Percentiles rank a stretch among this genome's conserved stretches.
These are phyloP conservation scores for Agrochola circellaris DNA, from an alignment of 2,888 invertebrate genomes.

Conservation along the genomic window DNA sequence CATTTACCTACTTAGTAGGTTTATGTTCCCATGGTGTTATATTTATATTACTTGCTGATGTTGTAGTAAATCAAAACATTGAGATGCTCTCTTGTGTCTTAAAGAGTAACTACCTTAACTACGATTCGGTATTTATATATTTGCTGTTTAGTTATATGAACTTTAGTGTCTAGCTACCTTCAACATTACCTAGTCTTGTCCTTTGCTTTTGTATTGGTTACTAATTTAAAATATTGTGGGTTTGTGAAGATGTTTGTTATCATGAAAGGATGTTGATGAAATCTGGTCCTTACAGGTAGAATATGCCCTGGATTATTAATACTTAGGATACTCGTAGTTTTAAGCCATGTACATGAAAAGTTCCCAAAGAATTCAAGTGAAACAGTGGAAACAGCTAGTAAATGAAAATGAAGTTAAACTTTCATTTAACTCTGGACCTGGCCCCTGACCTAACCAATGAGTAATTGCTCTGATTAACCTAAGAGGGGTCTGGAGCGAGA, in stretches of 20 bases:
- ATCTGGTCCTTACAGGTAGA: not conserved
- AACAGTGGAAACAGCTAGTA: not conserved
- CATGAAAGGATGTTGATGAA: not conserved
- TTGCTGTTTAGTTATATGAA: not conserved
- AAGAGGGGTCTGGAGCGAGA: constrained; percentile 15
- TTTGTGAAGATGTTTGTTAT: not conserved
- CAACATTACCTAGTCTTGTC: too few relatives aligned
- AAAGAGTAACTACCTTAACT: not conserved
- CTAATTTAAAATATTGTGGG: not conserved
- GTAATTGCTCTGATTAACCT: constrained; percentile 47
- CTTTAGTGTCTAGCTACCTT: not conserved
- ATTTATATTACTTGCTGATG: constrained; percentile 31
- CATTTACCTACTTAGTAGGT: not conserved
- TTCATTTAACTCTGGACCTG: constrained; percentile 1
- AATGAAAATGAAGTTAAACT: constrained; percentile 2
- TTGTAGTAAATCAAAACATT: constrained; percentile 11
- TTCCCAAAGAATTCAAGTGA: not conserved
- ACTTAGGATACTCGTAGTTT: not conserved
- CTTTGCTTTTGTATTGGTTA: not conserved
- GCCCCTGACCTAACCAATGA: constrained; percentile 24
- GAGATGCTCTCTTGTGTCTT: constrained; percentile 1
- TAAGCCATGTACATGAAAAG: not conserved
- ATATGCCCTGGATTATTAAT: not conserved
- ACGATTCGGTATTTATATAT: not conserved
- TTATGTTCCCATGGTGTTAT: constrained; percentile 22